phyloP scores from a whole-genome alignment of 2,888 invertebrate species.

The Lutraria lutraria region DNA sequence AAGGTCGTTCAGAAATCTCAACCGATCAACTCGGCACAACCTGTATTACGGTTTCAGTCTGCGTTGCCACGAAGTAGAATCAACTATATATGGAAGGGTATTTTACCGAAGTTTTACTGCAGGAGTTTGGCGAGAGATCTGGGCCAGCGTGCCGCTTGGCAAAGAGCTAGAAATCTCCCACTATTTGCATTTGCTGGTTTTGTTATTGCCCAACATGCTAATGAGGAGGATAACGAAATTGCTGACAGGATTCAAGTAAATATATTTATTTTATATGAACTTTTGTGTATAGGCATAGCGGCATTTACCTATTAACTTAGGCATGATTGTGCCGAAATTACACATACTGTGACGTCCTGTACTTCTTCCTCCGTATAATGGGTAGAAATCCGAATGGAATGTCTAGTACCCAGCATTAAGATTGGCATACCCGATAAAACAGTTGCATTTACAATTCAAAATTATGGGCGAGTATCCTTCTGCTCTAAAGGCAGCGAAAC shows the following conservation, averaged over 20 bases:
- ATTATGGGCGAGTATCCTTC: no score
- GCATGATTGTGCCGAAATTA: no score
- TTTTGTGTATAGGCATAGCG: neutral
- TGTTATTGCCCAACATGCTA: slow-evolving; percentile 62
- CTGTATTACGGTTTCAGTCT: slow-evolving; percentile 17
- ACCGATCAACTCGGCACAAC: neutral
- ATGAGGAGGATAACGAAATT: slow-evolving; percentile 60
- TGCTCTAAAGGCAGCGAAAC: no score
- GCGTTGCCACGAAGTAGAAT: slow-evolving; percentile 20
- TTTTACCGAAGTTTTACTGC: slow-evolving; percentile 62
- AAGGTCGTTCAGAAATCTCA: slow-evolving; percentile 48
- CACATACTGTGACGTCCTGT: no score
- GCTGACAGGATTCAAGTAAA: slow-evolving; percentile 68
- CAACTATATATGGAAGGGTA: slow-evolving; percentile 40
- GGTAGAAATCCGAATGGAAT: no score
- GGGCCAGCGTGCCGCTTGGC: slow-evolving; percentile 71
- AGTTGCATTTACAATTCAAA: no score
- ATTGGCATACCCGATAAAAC: no score
- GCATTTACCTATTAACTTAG: no score
- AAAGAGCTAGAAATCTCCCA: slow-evolving; percentile 64
- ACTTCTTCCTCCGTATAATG: no score
- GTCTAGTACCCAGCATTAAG: no score
- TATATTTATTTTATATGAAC: neutral
- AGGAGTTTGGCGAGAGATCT: slow-evolving; percentile 70
- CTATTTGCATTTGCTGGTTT: slow-evolving; percentile 76